Evolutionary conservation across 2,888 invertebrate species (phyloP), one percentile per base, ranked within the genome.

Genomic region (Ommatoiulus sabulosus): DNA sequence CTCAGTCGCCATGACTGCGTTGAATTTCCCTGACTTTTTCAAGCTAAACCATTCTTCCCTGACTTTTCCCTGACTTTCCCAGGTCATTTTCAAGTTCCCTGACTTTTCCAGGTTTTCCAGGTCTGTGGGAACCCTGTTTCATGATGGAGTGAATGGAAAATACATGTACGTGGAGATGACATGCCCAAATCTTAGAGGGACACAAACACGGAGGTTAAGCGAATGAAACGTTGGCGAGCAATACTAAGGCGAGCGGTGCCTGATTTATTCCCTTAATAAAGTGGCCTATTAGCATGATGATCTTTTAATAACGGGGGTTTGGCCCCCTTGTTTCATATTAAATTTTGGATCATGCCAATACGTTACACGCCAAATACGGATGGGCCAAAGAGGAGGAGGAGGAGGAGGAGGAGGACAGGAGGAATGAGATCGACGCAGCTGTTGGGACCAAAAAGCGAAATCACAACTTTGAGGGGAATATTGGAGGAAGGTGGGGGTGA

Each of bases 211-310:
- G 63, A 63, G 63, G n/a, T 5, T 63, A 63, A 63, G n/a, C n/a
- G n/a, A 17, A n/a, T 8, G 63, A 63, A n/a, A n/a, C 63, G 17
- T n/a, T 63, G 15, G n/a, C 17, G n/a, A 63, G 63, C 63, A 63
- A n/a, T 63, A 12, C 6, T 63, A n/a, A 7, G n/a, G n/a, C 63
- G 17, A 63, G 17, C 63, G 63, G 63, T n/a, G 63, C 63, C 35
- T 88, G 88, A 88, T 88, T 88, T 88, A 88, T 88, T 46, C 85
- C n/a, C 44, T 48, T 87, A 89, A 89, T 89, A 89, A 89, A 89
- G 87, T 63, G 89, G 46, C 63, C 44, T 46, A 89, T 89, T 89
- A 89, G 89, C 89, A 89, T 89, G 89, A 89, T 89, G 89, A 89
- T 85, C 87, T 84, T 89, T 89, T 89, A 89, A 89, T 89, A 89